Conservation (phyloP, 1,140 invertebrate species). For the Saxidomus purpurata region DNA sequence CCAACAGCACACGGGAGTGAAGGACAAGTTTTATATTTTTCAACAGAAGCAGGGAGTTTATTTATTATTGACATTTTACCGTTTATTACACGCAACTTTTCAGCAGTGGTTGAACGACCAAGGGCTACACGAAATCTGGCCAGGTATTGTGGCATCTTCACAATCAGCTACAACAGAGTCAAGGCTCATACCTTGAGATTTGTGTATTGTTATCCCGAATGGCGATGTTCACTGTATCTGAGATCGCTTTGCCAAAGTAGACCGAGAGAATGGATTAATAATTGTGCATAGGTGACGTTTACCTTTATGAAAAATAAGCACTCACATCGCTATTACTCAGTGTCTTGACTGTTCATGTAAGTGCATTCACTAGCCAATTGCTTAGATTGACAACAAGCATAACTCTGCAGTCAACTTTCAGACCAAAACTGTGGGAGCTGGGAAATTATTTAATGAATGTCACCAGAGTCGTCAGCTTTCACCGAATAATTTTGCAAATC, state of each 20-base stretch:
- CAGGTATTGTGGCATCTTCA: neutral
- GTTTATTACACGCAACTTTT: neutral
- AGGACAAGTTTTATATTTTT: neutral
- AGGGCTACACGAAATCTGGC: too few species aligned
- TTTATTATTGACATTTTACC: neutral
- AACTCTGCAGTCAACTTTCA: conserved; percentile 47
- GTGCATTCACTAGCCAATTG: conserved; percentile 28
- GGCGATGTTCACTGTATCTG: too few species aligned
- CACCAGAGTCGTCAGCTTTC: too few species aligned
- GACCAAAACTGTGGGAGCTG: neutral
- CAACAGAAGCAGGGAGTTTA: neutral
- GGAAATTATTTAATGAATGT: too few species aligned
- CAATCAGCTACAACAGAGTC: neutral
- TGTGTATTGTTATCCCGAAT: conserved; percentile 48
- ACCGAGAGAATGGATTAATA: too few species aligned
- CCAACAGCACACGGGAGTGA: too few species aligned
- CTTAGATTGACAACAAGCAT: conserved; percentile 49
- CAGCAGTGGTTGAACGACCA: neutral
- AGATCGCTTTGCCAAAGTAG: too few species aligned
- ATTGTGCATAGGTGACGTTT: neutral
- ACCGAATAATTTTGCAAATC: too few species aligned
- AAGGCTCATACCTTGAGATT: conserved; percentile 39
- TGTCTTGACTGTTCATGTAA: conserved; percentile 16
- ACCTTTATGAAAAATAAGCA: neutral
- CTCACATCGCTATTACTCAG: too few species aligned